Evolutionary conservation across 1,140 invertebrate genomes (phyloP), one percentile per base, ranked within the genome.

Genomic region (Drosophila suzukii): DNA sequence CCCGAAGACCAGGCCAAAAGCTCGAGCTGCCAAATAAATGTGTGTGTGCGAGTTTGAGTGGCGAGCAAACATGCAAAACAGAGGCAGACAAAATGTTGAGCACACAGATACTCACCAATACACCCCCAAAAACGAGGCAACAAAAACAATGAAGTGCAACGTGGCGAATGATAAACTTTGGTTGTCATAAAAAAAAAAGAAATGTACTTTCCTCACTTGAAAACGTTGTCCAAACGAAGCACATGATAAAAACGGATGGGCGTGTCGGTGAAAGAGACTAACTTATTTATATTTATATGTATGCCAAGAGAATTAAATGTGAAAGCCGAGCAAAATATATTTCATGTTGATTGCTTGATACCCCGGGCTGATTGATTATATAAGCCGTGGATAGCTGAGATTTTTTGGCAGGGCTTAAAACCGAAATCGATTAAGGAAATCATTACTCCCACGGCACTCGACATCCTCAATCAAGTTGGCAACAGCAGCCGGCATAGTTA

Each of bases 101-200:
- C 39, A 58, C 63, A 75, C 60, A 76, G 43, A 59, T 75, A 75
- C 71, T 70, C 55, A 80, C 61, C 36, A 17, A 27, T 65, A 73
- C 56, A 30, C n/a, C 15, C 11, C 39, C 27, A 4, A 68, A 46
- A 72, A 61, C 44, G 54, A 27, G 46, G 39, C 66, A 79, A 61
- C 65, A 81, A 78, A 81, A 78, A 88, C 71, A 86, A 86, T 88
- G 75, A 86, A 86, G 75, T 86, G 61, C 61, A 72, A 78, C 75
- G 70, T 86, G 83, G 83, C 75, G 81, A 88, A 88, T 86, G 83
- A 86, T 86, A 86, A 86, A 86, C 82, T 88, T 86, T 82, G 86
- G 78, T 78, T 86, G 74, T 81, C 78, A 79, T 73, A 79, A 71
- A 86, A 85, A 8, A 43, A 43, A 75, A 43, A 20, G 20, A 81